Evolutionary conservation across 2,888 invertebrate genomes (phyloP).

Genomic region (Sinotaia quadrata): DNA sequence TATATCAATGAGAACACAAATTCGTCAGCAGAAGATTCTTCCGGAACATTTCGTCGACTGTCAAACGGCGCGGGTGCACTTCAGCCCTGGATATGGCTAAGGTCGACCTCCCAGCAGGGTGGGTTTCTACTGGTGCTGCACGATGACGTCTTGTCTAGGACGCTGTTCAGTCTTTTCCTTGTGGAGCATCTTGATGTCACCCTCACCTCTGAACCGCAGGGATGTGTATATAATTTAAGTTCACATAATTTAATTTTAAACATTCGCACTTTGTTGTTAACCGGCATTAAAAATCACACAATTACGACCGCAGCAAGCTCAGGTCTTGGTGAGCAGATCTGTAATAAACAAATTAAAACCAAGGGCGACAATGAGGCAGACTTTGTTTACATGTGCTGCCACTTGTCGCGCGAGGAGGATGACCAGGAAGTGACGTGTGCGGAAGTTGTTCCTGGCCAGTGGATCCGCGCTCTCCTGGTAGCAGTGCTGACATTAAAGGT

Average conservation of each 20-base stretch:
- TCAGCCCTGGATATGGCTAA: constrained; percentile 54
- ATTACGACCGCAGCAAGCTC: too few relatives aligned
- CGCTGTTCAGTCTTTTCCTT: constrained; percentile 55
- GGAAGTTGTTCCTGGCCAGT: constrained; percentile 16
- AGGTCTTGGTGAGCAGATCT: constrained; percentile 46
- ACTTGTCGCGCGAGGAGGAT: background rate
- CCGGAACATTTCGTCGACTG: too few relatives aligned
- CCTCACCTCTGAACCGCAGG: constrained; percentile 45
- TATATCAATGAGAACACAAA: too few relatives aligned
- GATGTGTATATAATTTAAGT: constrained; percentile 48
- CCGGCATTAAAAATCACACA: constrained; percentile 46
- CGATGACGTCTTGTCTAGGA: constrained; percentile 55
- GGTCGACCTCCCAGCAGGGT: constrained; percentile 54
- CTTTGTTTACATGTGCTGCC: constrained; percentile 30
- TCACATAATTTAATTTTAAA: constrained; percentile 32
- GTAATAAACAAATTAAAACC: constrained; percentile 42
- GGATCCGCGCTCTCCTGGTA: constrained; percentile 44
- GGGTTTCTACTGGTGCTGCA: constrained; percentile 56
- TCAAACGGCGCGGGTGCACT: too few relatives aligned
- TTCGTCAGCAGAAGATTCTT: too few relatives aligned
- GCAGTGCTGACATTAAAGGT: constrained; percentile 52
- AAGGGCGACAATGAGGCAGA: constrained; percentile 21
- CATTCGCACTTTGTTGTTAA: constrained; percentile 48
- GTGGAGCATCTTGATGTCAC: constrained; percentile 47
- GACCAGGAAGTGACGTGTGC: constrained; percentile 7